These are phyloP conservation scores for Saccostrea echinata DNA, from an alignment of 1,140 invertebrate species.

Conservation along the genomic window DNA sequence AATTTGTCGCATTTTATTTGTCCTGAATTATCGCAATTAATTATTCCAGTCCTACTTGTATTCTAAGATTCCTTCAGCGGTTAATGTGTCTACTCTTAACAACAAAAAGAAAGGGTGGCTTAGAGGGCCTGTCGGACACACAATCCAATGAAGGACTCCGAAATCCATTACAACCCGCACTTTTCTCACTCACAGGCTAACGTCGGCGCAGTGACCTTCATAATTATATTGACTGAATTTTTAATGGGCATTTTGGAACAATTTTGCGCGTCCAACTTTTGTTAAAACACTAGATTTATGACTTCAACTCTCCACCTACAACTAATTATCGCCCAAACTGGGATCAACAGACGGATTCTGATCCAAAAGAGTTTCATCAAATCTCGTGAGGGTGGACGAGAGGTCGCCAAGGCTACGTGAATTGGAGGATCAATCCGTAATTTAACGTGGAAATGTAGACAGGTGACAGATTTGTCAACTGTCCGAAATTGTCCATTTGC, in stretches of 20 bases:
- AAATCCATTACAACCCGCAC: not conserved
- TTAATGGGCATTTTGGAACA: slow-evolving; percentile 36
- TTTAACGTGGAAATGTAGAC: slow-evolving; percentile 21
- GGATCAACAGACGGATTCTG: not conserved
- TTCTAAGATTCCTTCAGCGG: slow-evolving; percentile 6
- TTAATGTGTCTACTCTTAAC: slow-evolving; percentile 22
- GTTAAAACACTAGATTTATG: slow-evolving; percentile 38
- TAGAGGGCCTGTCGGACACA: not conserved
- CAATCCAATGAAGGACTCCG: not conserved
- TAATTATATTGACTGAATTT: slow-evolving; percentile 34
- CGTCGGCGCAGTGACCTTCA: slow-evolving; percentile 25
- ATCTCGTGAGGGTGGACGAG: slow-evolving; percentile 22
- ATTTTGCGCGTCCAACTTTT: slow-evolving; percentile 33
- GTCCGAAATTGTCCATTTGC: slow-evolving; percentile 33
- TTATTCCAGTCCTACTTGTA: not conserved
- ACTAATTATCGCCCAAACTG: not conserved
- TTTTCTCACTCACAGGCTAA: slow-evolving; percentile 19
- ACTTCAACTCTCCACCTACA: slow-evolving; percentile 24
- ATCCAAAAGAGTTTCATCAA: slow-evolving; percentile 3
- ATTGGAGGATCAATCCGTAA: not conserved
- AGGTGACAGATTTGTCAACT: slow-evolving; percentile 36
- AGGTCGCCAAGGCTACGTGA: slow-evolving; percentile 25
- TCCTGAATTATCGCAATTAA: not conserved
- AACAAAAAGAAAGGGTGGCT: slow-evolving; percentile 4
- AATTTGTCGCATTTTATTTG: not conserved